These are phyloP conservation scores for Amphiprion clarkii DNA, from an alignment of 2,797 vertebrate genomes.

Conservation along the genomic window DNA sequence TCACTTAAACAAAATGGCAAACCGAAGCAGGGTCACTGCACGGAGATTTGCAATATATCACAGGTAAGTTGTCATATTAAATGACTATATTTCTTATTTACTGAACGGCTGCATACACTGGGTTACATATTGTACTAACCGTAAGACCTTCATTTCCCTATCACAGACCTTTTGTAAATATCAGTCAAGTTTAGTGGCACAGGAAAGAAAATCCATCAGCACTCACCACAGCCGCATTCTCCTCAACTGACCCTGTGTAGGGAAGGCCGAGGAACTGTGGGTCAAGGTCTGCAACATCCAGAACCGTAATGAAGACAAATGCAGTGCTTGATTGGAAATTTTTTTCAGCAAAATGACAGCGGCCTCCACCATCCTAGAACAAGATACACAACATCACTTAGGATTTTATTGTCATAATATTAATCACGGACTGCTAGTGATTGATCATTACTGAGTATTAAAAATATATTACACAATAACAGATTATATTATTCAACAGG, in stretches of 20 bases:
- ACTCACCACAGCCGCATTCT: slow-evolving; percentile 85
- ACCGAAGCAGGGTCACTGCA: background rate
- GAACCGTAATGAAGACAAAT: slow-evolving; percentile 85
- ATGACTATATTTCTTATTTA: background rate
- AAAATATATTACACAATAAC: no score
- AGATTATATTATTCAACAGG: no score
- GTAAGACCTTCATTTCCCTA: background rate
- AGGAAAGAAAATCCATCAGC: background rate
- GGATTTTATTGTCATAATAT: background rate
- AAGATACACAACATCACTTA: slow-evolving; percentile 34
- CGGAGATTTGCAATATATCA: background rate
- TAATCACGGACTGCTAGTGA: background rate
- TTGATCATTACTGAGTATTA: no score
- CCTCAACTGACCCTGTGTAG: slow-evolving; percentile 77
- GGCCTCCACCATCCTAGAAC: slow-evolving; percentile 87
- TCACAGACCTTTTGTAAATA: background rate
- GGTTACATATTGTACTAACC: background rate
- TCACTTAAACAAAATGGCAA: background rate
- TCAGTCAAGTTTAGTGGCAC: background rate
- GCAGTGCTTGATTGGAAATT: slow-evolving; percentile 9
- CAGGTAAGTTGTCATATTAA: background rate
- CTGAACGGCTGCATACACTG: background rate
- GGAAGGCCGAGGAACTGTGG: slow-evolving; percentile 88
- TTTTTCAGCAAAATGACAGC: fast-evolving
- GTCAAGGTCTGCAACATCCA: slow-evolving; percentile 87